These are phyloP conservation scores for Hartigia nigra DNA, from an alignment of 2,888 invertebrate genomes.

Conservation along the genomic window DNA sequence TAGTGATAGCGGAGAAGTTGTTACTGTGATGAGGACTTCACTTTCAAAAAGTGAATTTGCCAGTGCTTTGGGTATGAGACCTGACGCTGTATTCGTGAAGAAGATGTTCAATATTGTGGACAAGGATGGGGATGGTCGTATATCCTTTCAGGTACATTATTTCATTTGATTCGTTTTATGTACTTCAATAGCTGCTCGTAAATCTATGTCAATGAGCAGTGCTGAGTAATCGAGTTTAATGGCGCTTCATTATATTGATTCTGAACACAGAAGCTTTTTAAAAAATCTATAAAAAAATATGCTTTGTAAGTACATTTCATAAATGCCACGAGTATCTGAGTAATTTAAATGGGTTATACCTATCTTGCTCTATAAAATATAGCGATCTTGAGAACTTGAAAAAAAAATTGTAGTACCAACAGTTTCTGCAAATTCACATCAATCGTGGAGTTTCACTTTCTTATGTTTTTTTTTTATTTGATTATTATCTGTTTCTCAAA, in stretches of 20 bases:
- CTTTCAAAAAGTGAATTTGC: conserved; percentile 93
- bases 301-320: background rate
- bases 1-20: conserved; percentile 82
- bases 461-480: conserved; percentile 16
- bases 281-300: background rate
- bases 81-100: conserved; percentile 93
- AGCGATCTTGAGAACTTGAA: background rate
- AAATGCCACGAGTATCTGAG: background rate
- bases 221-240: background rate
- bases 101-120: conserved; percentile 99
- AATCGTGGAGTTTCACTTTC: background rate
- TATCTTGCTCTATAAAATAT: background rate
- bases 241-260: background rate
- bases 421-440: background rate
- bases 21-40: conserved; percentile 93
- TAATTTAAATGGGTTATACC: background rate
- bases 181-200: background rate
- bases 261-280: background rate
- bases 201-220: background rate
- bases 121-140: conserved; percentile 91
- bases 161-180: background rate
- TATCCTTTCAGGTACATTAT: conserved; percentile 83
- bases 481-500: background rate
- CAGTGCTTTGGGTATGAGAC: conserved; percentile 93
- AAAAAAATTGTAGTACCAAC: background rate